Evolutionary conservation across 2,797 vertebrate species (phyloP).

Genomic region (Staurois parvus): DNA sequence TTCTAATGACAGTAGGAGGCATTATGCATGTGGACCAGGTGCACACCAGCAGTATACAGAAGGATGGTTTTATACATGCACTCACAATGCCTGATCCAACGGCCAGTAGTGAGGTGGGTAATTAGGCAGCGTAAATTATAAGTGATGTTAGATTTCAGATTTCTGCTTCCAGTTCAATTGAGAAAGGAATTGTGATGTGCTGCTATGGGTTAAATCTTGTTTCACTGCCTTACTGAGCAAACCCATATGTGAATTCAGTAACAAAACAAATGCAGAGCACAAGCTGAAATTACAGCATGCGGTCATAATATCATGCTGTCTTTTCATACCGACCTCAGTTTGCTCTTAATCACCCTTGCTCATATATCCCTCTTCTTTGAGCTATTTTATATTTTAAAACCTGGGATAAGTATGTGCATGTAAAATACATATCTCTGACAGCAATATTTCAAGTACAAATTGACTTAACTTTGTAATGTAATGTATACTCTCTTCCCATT

Average conservation of each 20-base stretch:
- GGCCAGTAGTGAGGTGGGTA: too few species aligned
- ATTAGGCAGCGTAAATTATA: too few species aligned
- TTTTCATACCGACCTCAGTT: background rate
- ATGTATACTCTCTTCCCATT: conserved; percentile 12
- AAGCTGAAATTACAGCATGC: background rate
- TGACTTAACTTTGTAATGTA: conserved; percentile 13
- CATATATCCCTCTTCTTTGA: background rate
- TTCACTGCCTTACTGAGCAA: background rate
- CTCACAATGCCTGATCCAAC: too few species aligned
- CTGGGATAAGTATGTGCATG: background rate
- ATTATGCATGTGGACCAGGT: too few species aligned
- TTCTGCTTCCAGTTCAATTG: too few species aligned
- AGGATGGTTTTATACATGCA: too few species aligned
- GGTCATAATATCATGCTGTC: background rate
- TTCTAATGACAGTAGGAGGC: too few species aligned
- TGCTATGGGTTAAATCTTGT: background rate
- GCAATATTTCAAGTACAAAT: conserved; percentile 21
- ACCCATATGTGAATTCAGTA: background rate
- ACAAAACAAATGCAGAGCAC: background rate
- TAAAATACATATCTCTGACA: background rate
- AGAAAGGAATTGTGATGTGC: background rate
- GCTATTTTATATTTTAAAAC: background rate
- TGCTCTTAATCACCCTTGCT: background rate
- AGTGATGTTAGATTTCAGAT: too few species aligned
- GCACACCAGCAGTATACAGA: too few species aligned